Conservation (phyloP, 2,888 invertebrate genomes). For the Papilio protenor region DNA sequence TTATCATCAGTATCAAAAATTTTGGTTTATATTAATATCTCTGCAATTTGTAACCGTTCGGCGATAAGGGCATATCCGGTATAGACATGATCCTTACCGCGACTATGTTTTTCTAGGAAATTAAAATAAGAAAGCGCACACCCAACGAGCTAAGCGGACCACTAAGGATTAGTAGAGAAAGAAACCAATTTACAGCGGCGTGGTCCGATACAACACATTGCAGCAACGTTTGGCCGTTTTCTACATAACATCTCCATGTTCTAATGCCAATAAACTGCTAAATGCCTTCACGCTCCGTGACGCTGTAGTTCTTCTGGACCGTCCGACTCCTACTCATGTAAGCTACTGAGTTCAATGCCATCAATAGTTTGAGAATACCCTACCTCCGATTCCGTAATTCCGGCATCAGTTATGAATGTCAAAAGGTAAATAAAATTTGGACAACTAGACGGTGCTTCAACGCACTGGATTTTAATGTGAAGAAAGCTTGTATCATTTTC, state of each 20-base stretch:
- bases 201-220: constrained; percentile 46
- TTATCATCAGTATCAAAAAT: no score
- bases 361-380: constrained; percentile 40
- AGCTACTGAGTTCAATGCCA: constrained; percentile 30
- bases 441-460: constrained; percentile 46
- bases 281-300: constrained; percentile 39
- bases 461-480: constrained; percentile 41
- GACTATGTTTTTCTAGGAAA: constrained; percentile 50
- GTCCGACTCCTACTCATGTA: constrained; percentile 29
- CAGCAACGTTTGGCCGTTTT: constrained; percentile 42
- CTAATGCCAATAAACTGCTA: neutral
- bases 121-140: constrained; percentile 50
- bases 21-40: no score
- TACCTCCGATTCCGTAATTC: constrained; percentile 46
- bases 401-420: constrained; percentile 50
- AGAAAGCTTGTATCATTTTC: constrained; percentile 26
- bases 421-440: constrained; percentile 47
- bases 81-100: no score
- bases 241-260: constrained; percentile 44
- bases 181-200: constrained; percentile 46
- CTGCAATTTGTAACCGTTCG: no score
- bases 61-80: no score
- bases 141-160: constrained; percentile 54
- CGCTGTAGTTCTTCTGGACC: constrained; percentile 45
- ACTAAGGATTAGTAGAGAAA: constrained; percentile 45